These are phyloP conservation scores for Lepisosteus oculatus DNA, from an alignment of 2,113 vertebrate genomes.

Conservation along the genomic window DNA sequence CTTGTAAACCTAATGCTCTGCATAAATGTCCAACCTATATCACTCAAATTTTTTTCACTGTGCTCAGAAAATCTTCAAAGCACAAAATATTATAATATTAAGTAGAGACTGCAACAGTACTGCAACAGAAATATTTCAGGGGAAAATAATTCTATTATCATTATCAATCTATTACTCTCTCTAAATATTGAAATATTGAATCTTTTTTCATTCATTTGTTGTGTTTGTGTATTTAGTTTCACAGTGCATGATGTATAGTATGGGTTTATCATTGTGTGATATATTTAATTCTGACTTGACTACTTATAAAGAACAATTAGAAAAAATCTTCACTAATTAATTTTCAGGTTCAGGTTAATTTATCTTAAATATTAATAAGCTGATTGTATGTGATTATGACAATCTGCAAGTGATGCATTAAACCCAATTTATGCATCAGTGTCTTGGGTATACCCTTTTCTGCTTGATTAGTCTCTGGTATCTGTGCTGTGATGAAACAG, in stretches of 20 bases:
- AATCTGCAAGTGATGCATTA: conserved; percentile 29
- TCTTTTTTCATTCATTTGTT: neutral
- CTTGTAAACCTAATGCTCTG: conserved; percentile 13
- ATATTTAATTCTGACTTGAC: conserved; percentile 21
- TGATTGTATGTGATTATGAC: conserved; percentile 33
- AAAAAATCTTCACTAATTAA: conserved; percentile 27
- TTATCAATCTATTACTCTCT: conserved; percentile 4
- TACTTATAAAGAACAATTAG: conserved; percentile 13
- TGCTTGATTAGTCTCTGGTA: conserved; percentile 28
- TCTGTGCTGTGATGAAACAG: conserved; percentile 23
- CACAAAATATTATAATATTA: conserved; percentile 35
- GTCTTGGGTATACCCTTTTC: conserved; percentile 31
- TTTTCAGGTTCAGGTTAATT: conserved; percentile 24
- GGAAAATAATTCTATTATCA: conserved; percentile 22
- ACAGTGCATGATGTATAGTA: neutral
- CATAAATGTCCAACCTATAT: conserved; percentile 35
- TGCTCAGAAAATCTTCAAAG: conserved; percentile 22
- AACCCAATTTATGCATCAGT: conserved; percentile 32
- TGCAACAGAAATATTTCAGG: conserved; percentile 26
- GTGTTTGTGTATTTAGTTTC: conserved; percentile 26
- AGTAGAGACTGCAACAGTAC: conserved; percentile 32
- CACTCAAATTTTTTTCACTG: conserved; percentile 41
- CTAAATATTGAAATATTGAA: too few relatives aligned
- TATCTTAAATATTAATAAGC: conserved; percentile 36
- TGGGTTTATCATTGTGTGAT: conserved; percentile 2